phyloP scores from a whole-genome alignment of 2,113 vertebrate species.

The Hyperoodon ampullatus region DNA sequence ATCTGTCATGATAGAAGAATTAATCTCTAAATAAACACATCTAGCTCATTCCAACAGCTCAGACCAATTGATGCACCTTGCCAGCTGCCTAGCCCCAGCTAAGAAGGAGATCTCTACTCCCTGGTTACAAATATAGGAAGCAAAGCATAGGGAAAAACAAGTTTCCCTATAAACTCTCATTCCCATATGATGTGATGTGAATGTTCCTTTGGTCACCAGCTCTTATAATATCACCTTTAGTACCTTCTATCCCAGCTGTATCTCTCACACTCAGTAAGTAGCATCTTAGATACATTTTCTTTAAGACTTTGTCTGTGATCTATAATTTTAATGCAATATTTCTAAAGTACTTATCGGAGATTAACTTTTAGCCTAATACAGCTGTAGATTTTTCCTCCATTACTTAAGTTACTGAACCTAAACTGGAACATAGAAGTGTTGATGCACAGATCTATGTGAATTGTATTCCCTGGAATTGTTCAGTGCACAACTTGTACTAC shows the following conservation, averaged over 20 bases:
- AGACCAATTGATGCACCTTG: neutral
- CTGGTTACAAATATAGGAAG: neutral
- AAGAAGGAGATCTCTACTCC: neutral
- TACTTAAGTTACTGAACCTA: neutral
- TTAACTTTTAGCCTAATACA: neutral
- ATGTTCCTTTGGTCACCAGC: neutral
- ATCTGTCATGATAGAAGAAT: conserved; percentile 24
- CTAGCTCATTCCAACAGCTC: conserved; percentile 16
- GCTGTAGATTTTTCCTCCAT: neutral
- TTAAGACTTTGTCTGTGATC: neutral
- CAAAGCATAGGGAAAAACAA: rapidly evolving
- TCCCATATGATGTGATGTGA: neutral
- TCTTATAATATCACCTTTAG: neutral
- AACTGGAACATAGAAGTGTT: neutral
- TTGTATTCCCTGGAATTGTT: neutral
- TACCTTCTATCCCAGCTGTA: neutral
- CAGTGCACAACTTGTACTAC: neutral
- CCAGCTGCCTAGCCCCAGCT: neutral
- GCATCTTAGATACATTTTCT: neutral
- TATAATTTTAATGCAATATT: neutral
- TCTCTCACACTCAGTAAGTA: neutral
- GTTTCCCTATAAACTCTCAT: neutral
- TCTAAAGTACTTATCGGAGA: neutral
- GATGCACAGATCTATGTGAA: neutral
- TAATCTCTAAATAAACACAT: conserved; percentile 58